Evolutionary conservation across 2,113 vertebrate genomes (phyloP), one percentile per base, ranked within the genome.

Genomic region (Anhinga rufa): DNA sequence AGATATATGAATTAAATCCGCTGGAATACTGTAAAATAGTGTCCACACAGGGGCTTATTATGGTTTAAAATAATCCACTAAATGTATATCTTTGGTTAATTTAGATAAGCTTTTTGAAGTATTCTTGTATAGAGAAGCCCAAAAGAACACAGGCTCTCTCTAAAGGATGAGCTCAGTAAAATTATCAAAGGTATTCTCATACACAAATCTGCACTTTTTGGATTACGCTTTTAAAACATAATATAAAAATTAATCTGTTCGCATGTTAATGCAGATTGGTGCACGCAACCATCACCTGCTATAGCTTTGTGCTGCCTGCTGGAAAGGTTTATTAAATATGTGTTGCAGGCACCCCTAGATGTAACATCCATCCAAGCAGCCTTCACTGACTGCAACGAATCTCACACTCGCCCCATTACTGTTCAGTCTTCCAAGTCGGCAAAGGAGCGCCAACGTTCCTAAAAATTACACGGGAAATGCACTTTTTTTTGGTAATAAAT

Each of bases 351-450:
- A 19, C 7, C 9, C 18, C 42, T 13, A 29, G 36, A 5, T 28
- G 14, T 4, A 25, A 25, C 34, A 17, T 0, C 40, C 81, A 42
- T 2, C 51, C 60, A 34, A 55, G 70, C 3, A 6, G 32, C 5
- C 9, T 9, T 25, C 49, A 18, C 1, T 15, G 57, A 71, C 31
- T 2, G 36, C 65, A n/a, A 32, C 0, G 4, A 16, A 46, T 8
- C 38, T 19, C 51, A 38, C 42, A 2, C 12, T 57, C 28, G 6
- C 19, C 51, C 52, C 0, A 0, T 14, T 12, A 24, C 0, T 42
- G 21, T 26, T 90, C 88, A 26, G 22, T 5, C 25, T 31, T 44
- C 66, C 57, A n/a, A 8, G 2, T 5, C 40, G 71, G 62, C 52
- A 46, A 31, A 68, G 19, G 15, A n/a, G 46, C 5, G 54, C 10